Evolutionary conservation across 2,113 vertebrate species (phyloP), one percentile per base, ranked within the genome.

Genomic region (Cyprinodon tularosa): DNA sequence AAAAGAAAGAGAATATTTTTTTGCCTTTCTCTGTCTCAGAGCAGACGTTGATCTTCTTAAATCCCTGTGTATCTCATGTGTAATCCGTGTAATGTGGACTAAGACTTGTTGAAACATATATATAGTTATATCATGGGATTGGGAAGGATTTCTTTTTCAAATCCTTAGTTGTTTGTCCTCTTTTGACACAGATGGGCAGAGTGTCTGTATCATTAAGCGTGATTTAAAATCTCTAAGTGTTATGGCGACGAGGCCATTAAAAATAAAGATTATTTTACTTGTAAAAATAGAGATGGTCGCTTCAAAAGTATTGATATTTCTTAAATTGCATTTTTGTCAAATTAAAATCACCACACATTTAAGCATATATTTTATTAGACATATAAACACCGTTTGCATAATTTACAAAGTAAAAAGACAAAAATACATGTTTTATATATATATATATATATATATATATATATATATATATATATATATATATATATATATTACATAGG

Each of bases 51-150:
- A 94, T 93, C 93, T 94, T 86, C 77, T 69, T 64, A 92, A 94
- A 94, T 94, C 93, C 93, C 81, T 70, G 84, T 91, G 90, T 92
- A 94, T 94, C 91, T 92, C 92, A 88, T 91, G 84, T 90, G 92
- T 91, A 90, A 91, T 94, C 90, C 84, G 50, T 87, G 87, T 93
- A 92, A 93, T 93, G 90, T 93, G 92, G 91, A 94, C 94, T 95
- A 93, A 88, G 88, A 93, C 90, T 89, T 91, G 91, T 91, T 91
- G 90, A 93, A 90, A 91, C 86, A 87, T 81, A 90, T 88, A 90
- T 84, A 86, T 85, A 88, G 81, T 80, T 90, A 80, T 90, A 84
- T 88, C 77, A 73, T 44, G 79, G 76, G 86, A 93, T 91, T 90
- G 86, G 62, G 57, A 47, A 47, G 62, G 87, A 84, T 81, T 83